phyloP scores from a whole-genome alignment of 2,113 vertebrate species.

The Hymenochirus boettgeri region DNA sequence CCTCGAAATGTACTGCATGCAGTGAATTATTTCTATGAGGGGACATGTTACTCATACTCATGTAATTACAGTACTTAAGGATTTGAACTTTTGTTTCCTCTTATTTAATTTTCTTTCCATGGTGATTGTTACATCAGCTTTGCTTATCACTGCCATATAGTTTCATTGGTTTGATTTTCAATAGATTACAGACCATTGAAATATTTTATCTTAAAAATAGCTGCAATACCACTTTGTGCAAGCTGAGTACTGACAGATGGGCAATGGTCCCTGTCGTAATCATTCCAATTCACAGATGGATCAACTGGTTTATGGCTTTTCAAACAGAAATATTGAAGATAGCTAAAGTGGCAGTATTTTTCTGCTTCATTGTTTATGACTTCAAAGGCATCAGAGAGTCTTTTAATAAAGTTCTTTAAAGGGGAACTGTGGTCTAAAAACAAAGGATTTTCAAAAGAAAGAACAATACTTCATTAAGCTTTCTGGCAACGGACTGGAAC shows the following conservation, averaged over 20 bases:
- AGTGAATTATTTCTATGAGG: not conserved
- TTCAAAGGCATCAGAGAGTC: not conserved
- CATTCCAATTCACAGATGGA: not conserved
- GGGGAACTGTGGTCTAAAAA: too few species aligned
- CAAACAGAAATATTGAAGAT: not conserved
- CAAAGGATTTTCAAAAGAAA: too few species aligned
- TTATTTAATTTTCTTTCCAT: not conserved
- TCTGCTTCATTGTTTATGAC: not conserved
- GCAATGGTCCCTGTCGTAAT: not conserved
- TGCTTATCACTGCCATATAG: too few species aligned
- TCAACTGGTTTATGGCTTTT: not conserved
- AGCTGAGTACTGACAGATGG: not conserved
- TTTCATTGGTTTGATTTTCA: too few species aligned
- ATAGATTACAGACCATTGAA: too few species aligned
- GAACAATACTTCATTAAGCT: too few species aligned
- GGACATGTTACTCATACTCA: too few species aligned
- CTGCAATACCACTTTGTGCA: not conserved
- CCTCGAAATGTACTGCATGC: not conserved
- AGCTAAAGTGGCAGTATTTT: not conserved
- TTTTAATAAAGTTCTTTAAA: too few species aligned
- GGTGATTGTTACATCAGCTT: too few species aligned
- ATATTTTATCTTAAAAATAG: not conserved
- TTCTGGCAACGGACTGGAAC: too few species aligned
- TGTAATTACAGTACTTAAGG: not conserved
- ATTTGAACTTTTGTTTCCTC: not conserved